Evolutionary conservation across 2,113 vertebrate genomes (phyloP), one percentile per base, ranked within the genome.

Genomic region (Cephalophus harveyi): DNA sequence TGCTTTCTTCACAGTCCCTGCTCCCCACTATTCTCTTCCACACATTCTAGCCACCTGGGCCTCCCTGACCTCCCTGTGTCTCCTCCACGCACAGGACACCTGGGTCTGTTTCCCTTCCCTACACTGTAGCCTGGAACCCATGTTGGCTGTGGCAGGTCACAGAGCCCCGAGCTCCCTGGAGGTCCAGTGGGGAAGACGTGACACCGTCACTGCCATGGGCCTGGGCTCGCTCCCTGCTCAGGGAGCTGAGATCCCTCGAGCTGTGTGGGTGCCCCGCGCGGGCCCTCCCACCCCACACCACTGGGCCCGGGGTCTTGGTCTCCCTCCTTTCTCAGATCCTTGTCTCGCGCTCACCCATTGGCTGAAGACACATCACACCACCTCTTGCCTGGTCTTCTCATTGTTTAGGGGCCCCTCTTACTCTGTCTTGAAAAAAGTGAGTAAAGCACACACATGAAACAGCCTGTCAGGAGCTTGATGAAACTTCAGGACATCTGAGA

Each of bases 221-320:
- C 28, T 11, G 5, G 46, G 78, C 50, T 81, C 30, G 3, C 0
- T 52, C 48, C 74, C 48, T 81, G 78, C 30, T 21, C 9, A 30
- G 48, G 78, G 78, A 81, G 19, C 46, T 33, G 48, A 81, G 46
- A 33, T 81, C 78, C 48, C 9, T 19, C 5, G 5, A 81, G 76
- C 28, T 74, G 17, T 8, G 1, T 21, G 17, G 19, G 64, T 30
- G 4, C 43, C 25, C 43, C 2, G 0, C 43, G 3, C 1, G 0
- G 21, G 67, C 43, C 76, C 9, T 30, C 30, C 76, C 46, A 19
- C 46, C 76, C 28, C 28, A 50, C 17, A 12, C 67, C 25, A 15
- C 0, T 14, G 59, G 71, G 64, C 40, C 25, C 6, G 0, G 14
- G 21, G 76, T 74, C 36, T 48, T 10, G 10, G 36, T 83, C 9